Percentiles rank a stretch among this genome's conserved stretches.
Evolutionary conservation across 53 echinoderm and acorn worm species (phyloP).

Genomic region (Zoroaster sp.): DNA sequence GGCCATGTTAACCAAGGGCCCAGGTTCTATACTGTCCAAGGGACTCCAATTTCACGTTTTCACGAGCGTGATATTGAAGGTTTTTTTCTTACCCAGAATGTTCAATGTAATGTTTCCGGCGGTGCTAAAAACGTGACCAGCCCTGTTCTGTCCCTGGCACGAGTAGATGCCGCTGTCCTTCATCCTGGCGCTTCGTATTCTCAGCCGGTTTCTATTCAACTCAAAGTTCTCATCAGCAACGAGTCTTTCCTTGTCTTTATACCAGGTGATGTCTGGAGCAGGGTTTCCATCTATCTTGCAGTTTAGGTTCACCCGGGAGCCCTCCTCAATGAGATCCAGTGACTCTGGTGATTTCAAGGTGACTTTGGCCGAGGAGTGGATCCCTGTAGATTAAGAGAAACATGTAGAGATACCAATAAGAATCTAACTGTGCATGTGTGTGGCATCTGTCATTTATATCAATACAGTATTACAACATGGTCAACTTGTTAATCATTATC

Average conservation of each 20-base stretch:
- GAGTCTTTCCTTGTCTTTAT: constrained; percentile 49
- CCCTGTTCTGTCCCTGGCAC: constrained; percentile 69
- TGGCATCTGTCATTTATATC: too few relatives aligned
- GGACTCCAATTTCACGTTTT: neutral
- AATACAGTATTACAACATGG: too few relatives aligned
- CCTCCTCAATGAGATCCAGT: constrained; percentile 54
- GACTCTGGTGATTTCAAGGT: constrained; percentile 54
- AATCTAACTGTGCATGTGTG: neutral
- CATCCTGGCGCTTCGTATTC: constrained; percentile 29
- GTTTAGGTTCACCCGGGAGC: constrained; percentile 55
- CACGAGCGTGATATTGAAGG: neutral
- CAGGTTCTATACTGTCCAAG: neutral
- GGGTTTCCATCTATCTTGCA: constrained; percentile 80
- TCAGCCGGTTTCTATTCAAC: constrained; percentile 37
- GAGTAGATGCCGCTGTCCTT: constrained; percentile 76
- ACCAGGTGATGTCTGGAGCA: constrained; percentile 59
- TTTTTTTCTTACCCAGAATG: constrained; percentile 59
- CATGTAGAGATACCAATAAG: neutral
- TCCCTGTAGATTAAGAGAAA: constrained; percentile 59
- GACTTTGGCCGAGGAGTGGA: constrained; percentile 61
- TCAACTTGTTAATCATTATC: too few relatives aligned
- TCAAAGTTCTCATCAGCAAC: constrained; percentile 27
- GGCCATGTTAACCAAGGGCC: too few relatives aligned
- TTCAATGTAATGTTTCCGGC: constrained; percentile 64
- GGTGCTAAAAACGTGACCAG: constrained; percentile 55